These are phyloP conservation scores for Drosophila pullipes DNA, from an alignment of 2,888 invertebrate genomes.

Conservation along the genomic window DNA sequence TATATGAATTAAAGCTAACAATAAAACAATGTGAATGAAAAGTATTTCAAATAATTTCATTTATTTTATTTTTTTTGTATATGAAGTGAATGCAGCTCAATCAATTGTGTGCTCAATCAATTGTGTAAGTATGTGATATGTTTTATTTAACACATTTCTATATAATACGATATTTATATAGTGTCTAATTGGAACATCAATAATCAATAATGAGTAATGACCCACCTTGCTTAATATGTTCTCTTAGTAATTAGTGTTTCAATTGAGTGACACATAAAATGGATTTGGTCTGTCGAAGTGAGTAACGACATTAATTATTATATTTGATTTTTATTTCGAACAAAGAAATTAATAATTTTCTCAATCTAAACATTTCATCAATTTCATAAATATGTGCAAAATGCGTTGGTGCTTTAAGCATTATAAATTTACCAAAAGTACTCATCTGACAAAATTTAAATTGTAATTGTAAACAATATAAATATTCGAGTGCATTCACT, in stretches of 20 bases:
- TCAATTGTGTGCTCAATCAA: neutral
- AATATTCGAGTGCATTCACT: neutral
- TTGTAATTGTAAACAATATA: neutral
- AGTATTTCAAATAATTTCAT: neutral
- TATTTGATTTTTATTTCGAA: neutral
- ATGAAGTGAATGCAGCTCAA: neutral
- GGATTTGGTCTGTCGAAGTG: neutral
- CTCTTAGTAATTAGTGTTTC: neutral
- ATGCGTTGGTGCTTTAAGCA: neutral
- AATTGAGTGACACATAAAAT: neutral
- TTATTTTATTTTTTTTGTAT: neutral
- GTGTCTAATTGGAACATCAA: neutral
- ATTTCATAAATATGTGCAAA: neutral
- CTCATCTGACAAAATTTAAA: neutral
- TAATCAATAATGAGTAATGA: neutral
- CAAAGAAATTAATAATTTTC: neutral
- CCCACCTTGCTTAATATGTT: neutral
- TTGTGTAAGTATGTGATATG: neutral
- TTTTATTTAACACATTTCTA: neutral
- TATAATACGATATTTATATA: neutral
- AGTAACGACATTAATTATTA: neutral
- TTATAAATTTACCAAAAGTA: neutral
- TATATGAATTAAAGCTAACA: conserved; percentile 72
- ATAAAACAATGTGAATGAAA: conserved; percentile 71
- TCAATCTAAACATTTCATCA: neutral